Evolutionary conservation across 1,140 invertebrate species (phyloP), one percentile per base, ranked within the genome.

Genomic region (Nephotettix cincticeps): DNA sequence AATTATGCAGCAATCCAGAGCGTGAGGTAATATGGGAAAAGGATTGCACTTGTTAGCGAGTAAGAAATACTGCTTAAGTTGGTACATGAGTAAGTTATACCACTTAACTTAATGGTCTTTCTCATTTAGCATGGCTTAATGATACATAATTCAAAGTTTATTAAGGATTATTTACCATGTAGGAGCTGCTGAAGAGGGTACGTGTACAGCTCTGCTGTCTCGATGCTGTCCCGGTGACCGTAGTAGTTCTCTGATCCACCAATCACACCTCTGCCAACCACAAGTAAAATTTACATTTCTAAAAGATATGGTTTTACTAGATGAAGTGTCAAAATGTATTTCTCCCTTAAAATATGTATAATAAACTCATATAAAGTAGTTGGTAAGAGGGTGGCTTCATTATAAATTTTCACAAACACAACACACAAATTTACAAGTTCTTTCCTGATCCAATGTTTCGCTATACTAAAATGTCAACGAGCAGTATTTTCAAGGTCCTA

Each of bases 1-100:
- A n/a, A n/a, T n/a, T n/a, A n/a, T n/a, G n/a, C n/a, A n/a, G n/a
- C n/a, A n/a, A n/a, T n/a, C n/a, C n/a, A n/a, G n/a, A n/a, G n/a
- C n/a, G n/a, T n/a, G n/a, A n/a, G n/a, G n/a, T n/a, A n/a, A n/a
- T n/a, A n/a, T n/a, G n/a, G n/a, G n/a, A n/a, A n/a, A n/a, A n/a
- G n/a, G n/a, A n/a, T n/a, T n/a, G n/a, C n/a, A n/a, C n/a, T n/a
- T n/a, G n/a, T 45, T 71, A 75, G 29, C 77, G 68, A 47, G 77
- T 79, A 73, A 76, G 77, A 68, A 79, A 75, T 6, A 74, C 75
- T 51, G 78, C 76, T 68, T 79, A 78, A 51, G 79, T 71, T 1
- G 76, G 76, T 56, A 73, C 76, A 11, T 75, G n/a, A 43, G 32
- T 4, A 27, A 65, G 17, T 28, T 65, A 23, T 13, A 9, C 14